Base-by-base conservation (phyloP, 1,140 invertebrate species). In the Drosophila parabipectinata region DNA sequence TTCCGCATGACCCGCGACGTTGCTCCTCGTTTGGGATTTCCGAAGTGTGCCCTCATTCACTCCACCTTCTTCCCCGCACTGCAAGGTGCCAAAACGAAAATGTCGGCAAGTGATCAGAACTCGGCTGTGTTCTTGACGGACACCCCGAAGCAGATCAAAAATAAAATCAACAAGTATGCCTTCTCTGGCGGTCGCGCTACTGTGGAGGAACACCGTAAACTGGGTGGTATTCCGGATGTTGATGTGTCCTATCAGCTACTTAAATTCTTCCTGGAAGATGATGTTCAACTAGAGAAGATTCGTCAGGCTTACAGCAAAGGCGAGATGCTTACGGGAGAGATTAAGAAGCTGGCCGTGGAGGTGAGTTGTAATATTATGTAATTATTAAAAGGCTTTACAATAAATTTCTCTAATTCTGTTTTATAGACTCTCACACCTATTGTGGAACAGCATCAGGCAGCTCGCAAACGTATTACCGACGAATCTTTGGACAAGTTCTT, bases 1-100 rank as follows among this genome's bases (percentile, higher is more conserved):
- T 99, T 99, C 92, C 94, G 99, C 59, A 99, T 99, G 98, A 98
- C 98, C 0, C 94, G 99, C 63, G 99, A 99, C 93, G 98, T 99
- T 15, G 97, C 98, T 0, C 98, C 98, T 0, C 95, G 95, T 60
- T 92, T 99, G 10, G 96, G 96, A 18, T 95, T 94, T 89, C 95
- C 95, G 0, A 99, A 99, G 92, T 99, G 99, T n/a, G 96, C 98
- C 0, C 92, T 99, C 0, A 91, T 99, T 0, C 98, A 99, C 92
- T 98, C 98, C 0, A 94, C 94, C 30, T 99, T 99, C 92, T 97
- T 99, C 79, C 99, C 99, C 0, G 97, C 99, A 1, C 91, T 99
- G 18, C 98, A 99, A 93, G 99, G 99, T 1, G 97, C 98, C 0
- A 96, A 98, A 87, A 98, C 97, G 18, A 99, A 99, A 94, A 99